Evolutionary conservation across 2,888 invertebrate species (phyloP), one percentile per base, ranked within the genome.

Genomic region (Gastracanthus pulcherrimus): DNA sequence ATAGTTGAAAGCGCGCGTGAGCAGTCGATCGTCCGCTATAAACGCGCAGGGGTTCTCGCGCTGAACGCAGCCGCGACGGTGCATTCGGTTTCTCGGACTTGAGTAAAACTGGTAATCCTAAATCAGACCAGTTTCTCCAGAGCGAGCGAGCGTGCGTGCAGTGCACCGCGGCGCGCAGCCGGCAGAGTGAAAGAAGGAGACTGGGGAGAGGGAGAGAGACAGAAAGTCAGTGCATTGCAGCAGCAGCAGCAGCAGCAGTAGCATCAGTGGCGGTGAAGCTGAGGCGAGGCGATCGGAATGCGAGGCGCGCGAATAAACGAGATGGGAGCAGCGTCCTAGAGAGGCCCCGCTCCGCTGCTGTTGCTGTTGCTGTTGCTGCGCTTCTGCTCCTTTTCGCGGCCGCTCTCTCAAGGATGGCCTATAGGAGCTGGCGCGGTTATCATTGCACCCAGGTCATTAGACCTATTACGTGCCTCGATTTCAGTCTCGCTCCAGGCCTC

Each of bases 281-380:
- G 26, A 13, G 26, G 26, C 58, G 23, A 58, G 60, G n/a, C 41
- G 84, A 84, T 84, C 64, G 84, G 84, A 83, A 84, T 84, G 84
- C 67, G 69, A 71, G 81, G 82, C 81, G 81, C 82, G 83, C 83
- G 82, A 83, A 80, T 64, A 36, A 36, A 36, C 64, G 38, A 64
- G 41, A 36, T 26, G 41, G 19, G 66, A 36, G 41, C 62, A 62
- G 62, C 62, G 34, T 7, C 34, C 16, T 62, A n/a, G 34, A 31
- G 34, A 34, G 34, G 26, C n/a, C n/a, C n/a, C n/a, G n/a, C n/a
- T n/a, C n/a, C n/a, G n/a, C n/a, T n/a, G 13, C 11, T 13, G 11
- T 5, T 23, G 34, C 36, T 38, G 38, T n/a, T 38, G 3, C 13
- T 38, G 6, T 5, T 4, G 23, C 19, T 19, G 23, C 64, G 7